Conservation (phyloP, 2,888 invertebrate genomes). For the Clitarchus hookeri region DNA sequence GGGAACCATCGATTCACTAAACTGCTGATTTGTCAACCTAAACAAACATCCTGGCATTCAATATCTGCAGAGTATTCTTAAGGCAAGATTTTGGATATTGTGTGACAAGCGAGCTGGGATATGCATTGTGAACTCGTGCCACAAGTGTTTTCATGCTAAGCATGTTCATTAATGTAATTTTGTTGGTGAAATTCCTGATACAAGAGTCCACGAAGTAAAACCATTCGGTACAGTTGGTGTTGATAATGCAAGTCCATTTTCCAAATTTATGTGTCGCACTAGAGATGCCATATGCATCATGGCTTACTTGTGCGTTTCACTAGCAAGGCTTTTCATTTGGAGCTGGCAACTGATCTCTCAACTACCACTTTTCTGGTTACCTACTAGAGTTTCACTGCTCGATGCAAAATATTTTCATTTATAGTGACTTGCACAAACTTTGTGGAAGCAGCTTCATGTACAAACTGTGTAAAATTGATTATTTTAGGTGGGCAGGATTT, state of each 20-base stretch:
- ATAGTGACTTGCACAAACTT: neutral
- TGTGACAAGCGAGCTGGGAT: neutral
- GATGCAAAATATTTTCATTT: neutral
- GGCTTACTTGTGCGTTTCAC: neutral
- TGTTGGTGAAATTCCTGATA: neutral
- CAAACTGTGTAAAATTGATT: too few relatives aligned
- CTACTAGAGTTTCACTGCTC: neutral
- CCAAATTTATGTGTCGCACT: neutral
- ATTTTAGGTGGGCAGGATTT: too few relatives aligned
- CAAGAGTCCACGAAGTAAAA: neutral
- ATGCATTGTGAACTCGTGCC: neutral
- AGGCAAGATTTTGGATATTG: neutral
- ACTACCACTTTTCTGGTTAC: neutral
- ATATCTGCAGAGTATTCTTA: neutral
- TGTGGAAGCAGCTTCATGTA: neutral
- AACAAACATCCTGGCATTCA: neutral
- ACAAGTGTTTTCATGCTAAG: neutral
- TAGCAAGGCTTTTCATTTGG: neutral
- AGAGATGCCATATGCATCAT: neutral
- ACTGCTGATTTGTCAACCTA: neutral
- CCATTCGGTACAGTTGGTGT: neutral
- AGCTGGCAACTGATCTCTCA: neutral
- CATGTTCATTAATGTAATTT: neutral
- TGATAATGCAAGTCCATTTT: neutral
- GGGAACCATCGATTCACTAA: neutral